Base-by-base conservation (phyloP, 2,113 vertebrate species). In the Pteropus alecto region DNA sequence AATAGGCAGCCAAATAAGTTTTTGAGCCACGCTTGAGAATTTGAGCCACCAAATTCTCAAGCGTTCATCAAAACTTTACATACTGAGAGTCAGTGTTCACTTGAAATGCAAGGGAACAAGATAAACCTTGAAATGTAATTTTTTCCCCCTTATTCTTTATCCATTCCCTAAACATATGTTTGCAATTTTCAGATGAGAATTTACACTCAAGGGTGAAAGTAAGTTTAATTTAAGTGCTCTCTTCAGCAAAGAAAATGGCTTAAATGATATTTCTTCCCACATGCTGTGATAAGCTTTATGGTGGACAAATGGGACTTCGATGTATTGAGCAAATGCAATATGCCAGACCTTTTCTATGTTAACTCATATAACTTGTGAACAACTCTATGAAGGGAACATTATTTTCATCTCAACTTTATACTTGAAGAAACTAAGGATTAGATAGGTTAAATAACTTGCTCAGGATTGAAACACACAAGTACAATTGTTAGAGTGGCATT, bases 111-210 rank as follows among this genome's bases (percentile, higher is more conserved):
- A 16, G 15, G 51, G 51, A 15, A 30, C 14, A 95, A 87, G 63
- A 93, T 95, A 92, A 96, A 89, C 41, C 54, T 79, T 87, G 48
- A 94, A 95, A 74, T 35, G 18, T 3, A 46, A 41, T 76, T 96
- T 97, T 96, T 10, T 68, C 85, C 83, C 88, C 22, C 58, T 90
- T 95, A 65, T 95, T 95, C 65, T 93, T 90, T 46, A 86, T 74
- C 16, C 18, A 84, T 19, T 93, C 51, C 46, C 51, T 89, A 93
- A 95, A 95, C 87, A 96, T 65, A 51, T 19, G 70, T 89, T 73
- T 93, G 61, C 16, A 90, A 96, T 95, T 95, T 98, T 90, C 73
- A 76, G 38, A 74, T 94, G 86, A 96, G 61, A 96, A 97, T 95
- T 94, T 96, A 94, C 26, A 86, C 92, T 96, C 12, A 35, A 95